Conservation (phyloP, 2,888 invertebrate genomes). For the Leptogaster cylindrica region DNA sequence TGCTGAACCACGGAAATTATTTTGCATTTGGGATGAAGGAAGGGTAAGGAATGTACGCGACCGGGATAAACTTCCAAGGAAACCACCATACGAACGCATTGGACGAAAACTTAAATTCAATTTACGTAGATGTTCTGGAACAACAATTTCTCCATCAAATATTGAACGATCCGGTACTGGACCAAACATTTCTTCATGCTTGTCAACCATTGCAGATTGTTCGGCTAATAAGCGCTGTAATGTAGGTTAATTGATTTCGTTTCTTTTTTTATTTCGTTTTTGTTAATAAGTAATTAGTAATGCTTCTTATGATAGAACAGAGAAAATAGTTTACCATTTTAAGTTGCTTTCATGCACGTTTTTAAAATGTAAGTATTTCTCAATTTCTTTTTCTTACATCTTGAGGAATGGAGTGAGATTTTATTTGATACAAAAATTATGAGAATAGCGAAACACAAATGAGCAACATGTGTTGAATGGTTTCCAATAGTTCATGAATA, state of each 20-base stretch:
- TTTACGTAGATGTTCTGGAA: constrained; percentile 57
- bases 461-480: too few species aligned
- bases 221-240: constrained; percentile 57
- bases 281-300: constrained; percentile 31
- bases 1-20: constrained; percentile 58
- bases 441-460: too few species aligned
- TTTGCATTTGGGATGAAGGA: constrained; percentile 50
- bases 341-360: neutral
- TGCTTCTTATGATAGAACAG: neutral
- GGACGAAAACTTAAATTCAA: constrained; percentile 50
- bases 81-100: constrained; percentile 55
- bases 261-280: constrained; percentile 33
- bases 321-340: neutral
- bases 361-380: neutral
- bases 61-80: constrained; percentile 66
- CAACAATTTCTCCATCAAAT: constrained; percentile 56
- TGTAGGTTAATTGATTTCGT: constrained; percentile 37
- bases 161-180: constrained; percentile 54
- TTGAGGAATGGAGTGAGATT: constrained; percentile 10
- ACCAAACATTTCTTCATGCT: constrained; percentile 53
- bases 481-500: too few species aligned
- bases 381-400: neutral
- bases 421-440: too few species aligned
- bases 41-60: constrained; percentile 66
- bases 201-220: constrained; percentile 55